A percentile compares a stretch with the other conserved stretches of the same genome.
These are phyloP conservation scores for Allophyes oxyacanthae DNA, from an alignment of 2,888 invertebrate genomes.

Conservation along the genomic window DNA sequence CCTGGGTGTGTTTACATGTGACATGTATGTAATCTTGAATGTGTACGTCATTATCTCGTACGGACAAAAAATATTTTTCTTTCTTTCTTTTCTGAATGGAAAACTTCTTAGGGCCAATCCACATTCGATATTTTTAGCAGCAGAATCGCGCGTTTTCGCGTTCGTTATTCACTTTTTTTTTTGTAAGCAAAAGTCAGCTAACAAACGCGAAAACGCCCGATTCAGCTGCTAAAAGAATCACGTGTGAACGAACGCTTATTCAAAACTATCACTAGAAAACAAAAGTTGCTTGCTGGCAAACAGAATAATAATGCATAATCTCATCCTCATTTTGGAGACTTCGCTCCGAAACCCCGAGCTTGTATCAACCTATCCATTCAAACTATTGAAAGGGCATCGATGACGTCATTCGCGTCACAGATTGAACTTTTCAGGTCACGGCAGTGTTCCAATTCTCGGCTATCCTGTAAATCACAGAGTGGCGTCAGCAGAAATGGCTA, in stretches of 20 bases:
- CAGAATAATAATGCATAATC: conserved; percentile 6
- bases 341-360: conserved; percentile 19
- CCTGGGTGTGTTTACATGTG: no score
- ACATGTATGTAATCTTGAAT: no score
- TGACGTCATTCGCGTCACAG: conserved; percentile 42
- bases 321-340: conserved; percentile 11
- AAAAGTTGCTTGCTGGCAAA: not conserved
- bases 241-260: not conserved
- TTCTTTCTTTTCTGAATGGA: no score
- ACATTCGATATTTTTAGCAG: no score
- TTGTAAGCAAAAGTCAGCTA: no score
- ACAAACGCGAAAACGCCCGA: no score
- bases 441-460: conserved; percentile 24
- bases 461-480: conserved; percentile 25
- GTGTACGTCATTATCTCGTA: no score
- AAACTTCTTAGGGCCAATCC: no score
- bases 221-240: no score
- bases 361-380: conserved; percentile 26
- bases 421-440: conserved; percentile 40
- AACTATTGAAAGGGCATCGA: conserved; percentile 18
- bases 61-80: no score
- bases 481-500: conserved; percentile 25
- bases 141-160: no score
- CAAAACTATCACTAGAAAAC: not conserved
- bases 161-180: no score